Percentiles rank a stretch among this genome's conserved stretches.
Conservation (phyloP, 2,888 invertebrate genomes). For the Punctoribates punctum region DNA sequence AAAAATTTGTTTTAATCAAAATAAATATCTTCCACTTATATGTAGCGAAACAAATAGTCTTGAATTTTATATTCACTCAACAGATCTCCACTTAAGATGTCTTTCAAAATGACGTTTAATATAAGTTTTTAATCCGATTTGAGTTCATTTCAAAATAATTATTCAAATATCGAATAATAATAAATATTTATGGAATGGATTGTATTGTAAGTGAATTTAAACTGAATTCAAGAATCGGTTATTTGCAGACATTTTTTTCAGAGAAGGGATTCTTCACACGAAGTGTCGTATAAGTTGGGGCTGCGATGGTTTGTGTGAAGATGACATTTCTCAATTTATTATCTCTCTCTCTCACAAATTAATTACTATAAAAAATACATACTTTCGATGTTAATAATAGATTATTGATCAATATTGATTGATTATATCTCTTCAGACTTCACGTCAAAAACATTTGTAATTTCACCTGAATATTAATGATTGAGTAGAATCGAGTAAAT, state of each 20-base stretch:
- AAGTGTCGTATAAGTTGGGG: conserved; percentile 29
- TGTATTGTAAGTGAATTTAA: background rate
- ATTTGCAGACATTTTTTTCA: background rate
- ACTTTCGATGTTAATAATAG: background rate
- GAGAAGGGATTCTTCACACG: conserved; percentile 33
- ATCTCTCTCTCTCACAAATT: background rate
- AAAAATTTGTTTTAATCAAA: background rate
- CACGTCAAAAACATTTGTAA: background rate
- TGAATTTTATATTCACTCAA: background rate
- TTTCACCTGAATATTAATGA: too few relatives aligned
- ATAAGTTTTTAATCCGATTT: too few relatives aligned
- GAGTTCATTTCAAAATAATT: too few relatives aligned
- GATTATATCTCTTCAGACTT: background rate
- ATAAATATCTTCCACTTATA: background rate
- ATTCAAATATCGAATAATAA: too few relatives aligned
- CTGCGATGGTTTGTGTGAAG: conserved; percentile 33
- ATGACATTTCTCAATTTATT: conserved; percentile 29
- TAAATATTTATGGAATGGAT: background rate
- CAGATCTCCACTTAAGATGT: conserved; percentile 13
- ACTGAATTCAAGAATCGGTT: background rate
- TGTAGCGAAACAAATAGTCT: background rate
- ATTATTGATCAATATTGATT: too few relatives aligned
- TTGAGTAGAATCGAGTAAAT: background rate
- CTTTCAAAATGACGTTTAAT: conserved; percentile 3
- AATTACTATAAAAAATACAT: background rate